A percentile compares a stretch with the other conserved stretches of the same genome.
phyloP scores from a whole-genome alignment of 2,888 invertebrate genomes.

The Coelogynopora nodosa region DNA sequence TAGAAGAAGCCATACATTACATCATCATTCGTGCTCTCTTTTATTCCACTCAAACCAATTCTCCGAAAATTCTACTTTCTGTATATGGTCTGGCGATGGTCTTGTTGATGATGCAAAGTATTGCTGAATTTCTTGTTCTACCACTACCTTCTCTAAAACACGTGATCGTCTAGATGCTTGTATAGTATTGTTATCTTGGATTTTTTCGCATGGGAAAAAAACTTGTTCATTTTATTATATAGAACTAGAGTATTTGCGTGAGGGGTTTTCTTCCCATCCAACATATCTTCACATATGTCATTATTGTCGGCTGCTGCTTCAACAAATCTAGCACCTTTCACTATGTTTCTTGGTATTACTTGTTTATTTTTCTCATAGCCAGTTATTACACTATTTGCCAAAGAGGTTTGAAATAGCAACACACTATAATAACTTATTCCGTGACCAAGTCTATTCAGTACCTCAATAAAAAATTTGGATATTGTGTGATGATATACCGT shows the following conservation, averaged over 20 bases:
- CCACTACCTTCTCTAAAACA: background rate
- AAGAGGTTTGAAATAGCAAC: background rate
- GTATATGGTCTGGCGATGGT: slow-evolving; percentile 27
- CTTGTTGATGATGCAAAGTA: slow-evolving; percentile 12
- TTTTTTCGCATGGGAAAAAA: background rate
- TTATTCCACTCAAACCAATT: slow-evolving; percentile 18
- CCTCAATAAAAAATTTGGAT: background rate
- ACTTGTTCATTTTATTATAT: background rate
- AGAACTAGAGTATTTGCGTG: background rate
- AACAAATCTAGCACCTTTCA: background rate
- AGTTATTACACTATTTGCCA: background rate
- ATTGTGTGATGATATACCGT: too few species aligned
- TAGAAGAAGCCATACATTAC: slow-evolving; percentile 25
- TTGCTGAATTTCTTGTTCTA: background rate
- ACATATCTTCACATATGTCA: background rate
- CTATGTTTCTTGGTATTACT: background rate
- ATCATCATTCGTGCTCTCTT: background rate
- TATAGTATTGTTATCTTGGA: background rate
- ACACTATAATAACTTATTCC: background rate
- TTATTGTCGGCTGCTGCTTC: background rate
- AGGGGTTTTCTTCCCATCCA: background rate
- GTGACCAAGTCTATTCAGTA: background rate
- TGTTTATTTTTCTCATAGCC: background rate
- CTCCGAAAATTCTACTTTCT: background rate
- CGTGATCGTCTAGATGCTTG: background rate